Evolutionary conservation across 2,113 vertebrate species (phyloP).

Genomic region (Laticauda colubrina): DNA sequence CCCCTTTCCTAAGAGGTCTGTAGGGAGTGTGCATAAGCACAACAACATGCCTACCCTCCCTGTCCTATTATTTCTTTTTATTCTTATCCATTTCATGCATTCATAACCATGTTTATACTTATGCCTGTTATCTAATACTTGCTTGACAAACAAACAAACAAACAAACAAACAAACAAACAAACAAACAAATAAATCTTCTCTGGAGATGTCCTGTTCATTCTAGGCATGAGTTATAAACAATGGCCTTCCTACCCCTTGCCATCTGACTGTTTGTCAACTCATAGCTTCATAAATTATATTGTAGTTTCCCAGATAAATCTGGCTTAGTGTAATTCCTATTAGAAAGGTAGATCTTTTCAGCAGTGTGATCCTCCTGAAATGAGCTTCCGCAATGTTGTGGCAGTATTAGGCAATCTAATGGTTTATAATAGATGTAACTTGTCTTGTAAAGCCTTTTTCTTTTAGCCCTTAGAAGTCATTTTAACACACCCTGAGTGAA

Average conservation of each 20-base stretch:
- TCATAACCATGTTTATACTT: no score
- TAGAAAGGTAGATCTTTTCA: background rate
- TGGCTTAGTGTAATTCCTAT: background rate
- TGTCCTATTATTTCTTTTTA: no score
- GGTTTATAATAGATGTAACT: background rate
- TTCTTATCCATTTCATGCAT: no score
- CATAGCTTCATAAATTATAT: background rate
- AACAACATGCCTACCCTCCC: no score
- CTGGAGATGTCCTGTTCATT: background rate
- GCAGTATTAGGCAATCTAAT: conserved; percentile 10
- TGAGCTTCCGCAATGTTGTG: background rate
- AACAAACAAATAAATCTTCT: no score
- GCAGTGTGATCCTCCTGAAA: background rate
- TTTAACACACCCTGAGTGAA: background rate
- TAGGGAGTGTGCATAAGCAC: no score
- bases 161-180: no score
- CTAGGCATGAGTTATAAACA: background rate
- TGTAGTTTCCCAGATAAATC: background rate
- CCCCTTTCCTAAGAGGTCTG: no score
- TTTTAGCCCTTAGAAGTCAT: background rate
- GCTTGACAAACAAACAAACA: no score
- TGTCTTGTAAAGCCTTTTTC: background rate
- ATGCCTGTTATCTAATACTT: no score
- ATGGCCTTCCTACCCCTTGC: background rate
- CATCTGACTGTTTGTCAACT: background rate